These are phyloP conservation scores for Progne subis DNA, from an alignment of 2,113 vertebrate species.

Conservation along the genomic window DNA sequence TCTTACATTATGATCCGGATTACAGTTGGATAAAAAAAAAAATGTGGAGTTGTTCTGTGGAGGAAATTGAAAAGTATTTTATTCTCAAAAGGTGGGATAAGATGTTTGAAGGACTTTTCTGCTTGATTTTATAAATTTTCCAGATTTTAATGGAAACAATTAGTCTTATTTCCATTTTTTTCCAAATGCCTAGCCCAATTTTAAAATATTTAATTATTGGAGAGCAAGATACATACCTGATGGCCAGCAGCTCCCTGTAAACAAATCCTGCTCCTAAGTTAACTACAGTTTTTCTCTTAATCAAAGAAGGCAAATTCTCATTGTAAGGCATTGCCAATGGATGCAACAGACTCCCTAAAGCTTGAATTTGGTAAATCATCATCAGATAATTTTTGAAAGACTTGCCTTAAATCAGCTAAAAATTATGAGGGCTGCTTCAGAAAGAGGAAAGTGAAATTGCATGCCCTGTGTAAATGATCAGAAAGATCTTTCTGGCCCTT, in stretches of 20 bases:
- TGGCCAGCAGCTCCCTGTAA: not conserved
- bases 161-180: not conserved
- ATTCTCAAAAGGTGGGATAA: not conserved
- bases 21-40: not conserved
- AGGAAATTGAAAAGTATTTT: not conserved
- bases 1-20: not conserved
- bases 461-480: not conserved
- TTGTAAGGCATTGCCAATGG: not conserved
- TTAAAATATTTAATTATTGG: not conserved
- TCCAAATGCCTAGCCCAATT: not conserved
- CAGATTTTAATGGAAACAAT: not conserved
- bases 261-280: not conserved
- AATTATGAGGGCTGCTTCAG: not conserved
- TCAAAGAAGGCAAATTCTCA: not conserved
- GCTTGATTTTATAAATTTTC: not conserved
- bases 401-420: not conserved
- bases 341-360: not conserved
- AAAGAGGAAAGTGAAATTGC: not conserved
- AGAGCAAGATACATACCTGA: not conserved
- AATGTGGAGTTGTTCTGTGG: not conserved
- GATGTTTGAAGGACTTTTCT: not conserved
- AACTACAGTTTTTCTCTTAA: not conserved
- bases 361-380: not conserved
- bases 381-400: not conserved
- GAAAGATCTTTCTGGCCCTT: not conserved